These are phyloP conservation scores for Stegana nigrithorax DNA, from an alignment of 2,888 invertebrate genomes.

Conservation along the genomic window DNA sequence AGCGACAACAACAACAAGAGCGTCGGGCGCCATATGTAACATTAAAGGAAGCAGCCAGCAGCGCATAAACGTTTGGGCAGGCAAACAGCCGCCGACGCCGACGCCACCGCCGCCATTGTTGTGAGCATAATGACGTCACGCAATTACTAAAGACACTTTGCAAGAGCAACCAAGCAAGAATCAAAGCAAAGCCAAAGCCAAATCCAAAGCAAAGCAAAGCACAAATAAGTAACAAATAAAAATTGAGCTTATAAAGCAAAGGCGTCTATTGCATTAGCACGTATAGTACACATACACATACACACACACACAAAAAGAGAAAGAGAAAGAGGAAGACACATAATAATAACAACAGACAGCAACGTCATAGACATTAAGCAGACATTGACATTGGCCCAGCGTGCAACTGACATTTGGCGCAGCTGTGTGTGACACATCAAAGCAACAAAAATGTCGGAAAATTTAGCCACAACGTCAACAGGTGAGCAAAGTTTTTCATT, in stretches of 20 bases:
- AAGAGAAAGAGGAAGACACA: not conserved
- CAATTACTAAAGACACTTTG: not conserved
- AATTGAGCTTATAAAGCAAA: not conserved
- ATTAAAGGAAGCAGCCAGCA: slow-evolving; percentile 18
- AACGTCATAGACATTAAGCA: not conserved
- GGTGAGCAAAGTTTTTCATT: slow-evolving; percentile 40
- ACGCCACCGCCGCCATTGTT: too few species aligned
- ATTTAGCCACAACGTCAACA: slow-evolving; percentile 52
- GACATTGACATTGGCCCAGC: slow-evolving; percentile 3
- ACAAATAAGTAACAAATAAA: not conserved
- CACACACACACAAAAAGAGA: slow-evolving; percentile 13
- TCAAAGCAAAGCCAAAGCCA: not conserved
- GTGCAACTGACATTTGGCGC: not conserved
- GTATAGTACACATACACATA: slow-evolving; percentile 12
- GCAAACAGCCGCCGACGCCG: too few species aligned
- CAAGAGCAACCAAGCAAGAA: not conserved
- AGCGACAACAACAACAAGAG: slow-evolving; percentile 22
- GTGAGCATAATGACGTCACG: not conserved
- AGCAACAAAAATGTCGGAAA: slow-evolving; percentile 35
- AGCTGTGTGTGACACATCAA: slow-evolving; percentile 6
- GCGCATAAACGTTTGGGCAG: not conserved
- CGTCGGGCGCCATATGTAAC: slow-evolving; percentile 18
- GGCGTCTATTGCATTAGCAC: not conserved
- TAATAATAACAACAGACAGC: not conserved
- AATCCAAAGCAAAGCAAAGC: not conserved